Conservation (phyloP, 2,113 vertebrate genomes). For the Cacatua alba region DNA sequence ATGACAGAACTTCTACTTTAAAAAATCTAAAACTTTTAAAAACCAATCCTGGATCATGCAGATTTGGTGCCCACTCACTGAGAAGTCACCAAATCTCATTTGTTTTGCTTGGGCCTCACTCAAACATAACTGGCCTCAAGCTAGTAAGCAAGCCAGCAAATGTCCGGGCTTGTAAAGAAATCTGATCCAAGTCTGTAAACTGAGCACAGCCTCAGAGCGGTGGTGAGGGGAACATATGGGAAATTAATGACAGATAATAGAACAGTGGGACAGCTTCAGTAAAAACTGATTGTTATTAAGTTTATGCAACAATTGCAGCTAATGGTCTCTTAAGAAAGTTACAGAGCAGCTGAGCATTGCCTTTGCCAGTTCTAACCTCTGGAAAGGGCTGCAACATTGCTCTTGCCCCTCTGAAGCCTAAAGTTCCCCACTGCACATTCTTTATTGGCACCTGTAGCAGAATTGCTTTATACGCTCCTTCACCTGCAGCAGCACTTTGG, state of each 20-base stretch:
- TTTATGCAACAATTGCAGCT: slow-evolving; percentile 15
- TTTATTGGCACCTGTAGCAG: not conserved
- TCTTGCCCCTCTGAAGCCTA: not conserved
- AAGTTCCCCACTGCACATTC: not conserved
- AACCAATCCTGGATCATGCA: not conserved
- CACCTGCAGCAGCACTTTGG: slow-evolving; percentile 11
- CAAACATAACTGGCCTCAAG: slow-evolving; percentile 63
- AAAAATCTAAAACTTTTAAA: slow-evolving; percentile 1
- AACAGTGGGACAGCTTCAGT: not conserved
- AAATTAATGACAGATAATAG: slow-evolving; percentile 59
- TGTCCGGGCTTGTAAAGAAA: slow-evolving; percentile 64
- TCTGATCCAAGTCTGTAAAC: slow-evolving; percentile 55
- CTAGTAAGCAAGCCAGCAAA: slow-evolving; percentile 62
- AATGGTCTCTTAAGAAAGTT: not conserved
- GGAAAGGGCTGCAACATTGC: not conserved
- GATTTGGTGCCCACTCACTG: slow-evolving; percentile 42
- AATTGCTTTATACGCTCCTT: slow-evolving; percentile 5
- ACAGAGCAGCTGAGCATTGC: not conserved
- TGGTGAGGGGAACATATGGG: slow-evolving; percentile 37
- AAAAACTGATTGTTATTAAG: not conserved
- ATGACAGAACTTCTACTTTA: not conserved
- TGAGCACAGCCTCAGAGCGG: not conserved
- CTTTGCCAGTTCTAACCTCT: not conserved
- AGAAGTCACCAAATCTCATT: slow-evolving; percentile 49
- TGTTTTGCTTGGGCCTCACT: slow-evolving; percentile 63